Evolutionary conservation across 2,113 vertebrate species (phyloP).

Genomic region (Eulacestoma nigropectus): DNA sequence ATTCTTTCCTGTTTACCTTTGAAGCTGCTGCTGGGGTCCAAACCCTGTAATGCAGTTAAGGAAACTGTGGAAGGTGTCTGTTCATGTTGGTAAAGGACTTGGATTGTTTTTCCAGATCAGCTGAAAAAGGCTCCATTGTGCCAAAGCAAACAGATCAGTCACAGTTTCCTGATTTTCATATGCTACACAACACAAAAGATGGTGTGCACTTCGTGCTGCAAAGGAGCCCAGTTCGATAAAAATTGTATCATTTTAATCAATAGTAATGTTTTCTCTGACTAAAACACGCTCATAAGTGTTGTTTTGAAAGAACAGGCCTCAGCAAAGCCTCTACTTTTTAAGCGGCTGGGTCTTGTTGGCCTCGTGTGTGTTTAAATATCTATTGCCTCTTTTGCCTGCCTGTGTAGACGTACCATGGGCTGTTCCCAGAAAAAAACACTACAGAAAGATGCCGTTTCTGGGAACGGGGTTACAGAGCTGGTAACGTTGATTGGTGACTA

Average conservation of each 20-base stretch:
- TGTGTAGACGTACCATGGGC: not conserved
- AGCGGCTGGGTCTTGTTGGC: not conserved
- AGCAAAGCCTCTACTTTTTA: not conserved
- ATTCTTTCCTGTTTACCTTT: not conserved
- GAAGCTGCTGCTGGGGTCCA: not conserved
- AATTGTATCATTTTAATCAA: slow-evolving; percentile 15
- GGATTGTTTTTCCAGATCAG: not conserved
- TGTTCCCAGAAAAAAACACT: slow-evolving; percentile 30
- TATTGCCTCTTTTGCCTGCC: not conserved
- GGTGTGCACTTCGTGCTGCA: not conserved
- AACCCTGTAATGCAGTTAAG: not conserved
- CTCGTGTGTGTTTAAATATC: not conserved
- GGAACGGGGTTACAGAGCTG: slow-evolving; percentile 23
- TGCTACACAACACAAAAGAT: not conserved
- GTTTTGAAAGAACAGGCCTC: not conserved
- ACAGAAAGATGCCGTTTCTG: slow-evolving; percentile 14
- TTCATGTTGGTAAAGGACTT: not conserved
- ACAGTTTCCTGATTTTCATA: not conserved
- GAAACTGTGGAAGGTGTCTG: not conserved
- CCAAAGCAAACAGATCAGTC: not conserved
- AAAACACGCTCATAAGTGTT: not conserved
- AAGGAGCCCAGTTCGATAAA: not conserved
- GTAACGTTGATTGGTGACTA: slow-evolving; percentile 34
- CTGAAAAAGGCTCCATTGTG: not conserved
- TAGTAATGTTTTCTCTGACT: not conserved